phyloP scores from a whole-genome alignment of 2,113 vertebrate species.

The Macquaria ambigua region DNA sequence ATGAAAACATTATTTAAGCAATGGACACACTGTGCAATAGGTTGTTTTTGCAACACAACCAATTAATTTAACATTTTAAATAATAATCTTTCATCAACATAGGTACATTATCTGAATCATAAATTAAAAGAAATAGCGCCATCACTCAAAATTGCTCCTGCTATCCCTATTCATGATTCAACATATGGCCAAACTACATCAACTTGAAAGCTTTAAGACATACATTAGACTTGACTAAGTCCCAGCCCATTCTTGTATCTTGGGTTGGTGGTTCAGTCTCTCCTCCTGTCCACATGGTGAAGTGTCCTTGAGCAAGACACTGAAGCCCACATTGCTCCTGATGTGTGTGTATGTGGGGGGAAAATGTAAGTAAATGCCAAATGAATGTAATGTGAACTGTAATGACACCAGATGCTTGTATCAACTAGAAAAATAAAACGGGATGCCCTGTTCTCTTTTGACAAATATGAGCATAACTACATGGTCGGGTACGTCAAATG shows the following conservation, averaged over 20 bases:
- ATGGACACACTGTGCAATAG: not conserved
- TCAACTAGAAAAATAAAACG: no score
- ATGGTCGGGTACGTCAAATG: not conserved
- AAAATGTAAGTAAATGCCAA: no score
- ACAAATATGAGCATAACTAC: not conserved
- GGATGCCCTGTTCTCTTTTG: not conserved
- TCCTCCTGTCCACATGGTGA: no score
- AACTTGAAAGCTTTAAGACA: conserved; percentile 17
- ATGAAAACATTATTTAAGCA: not conserved
- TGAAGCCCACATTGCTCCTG: no score
- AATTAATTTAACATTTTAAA: not conserved
- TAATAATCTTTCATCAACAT: not conserved
- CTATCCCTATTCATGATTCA: conserved; percentile 14
- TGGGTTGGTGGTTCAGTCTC: not conserved
- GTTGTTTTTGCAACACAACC: not conserved
- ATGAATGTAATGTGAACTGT: no score
- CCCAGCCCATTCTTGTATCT: not conserved
- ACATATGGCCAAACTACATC: conserved; percentile 6
- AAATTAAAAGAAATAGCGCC: conserved; percentile 4
- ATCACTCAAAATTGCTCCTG: not conserved
- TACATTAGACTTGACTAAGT: not conserved
- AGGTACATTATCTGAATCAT: not conserved
- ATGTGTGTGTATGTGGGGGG: no score
- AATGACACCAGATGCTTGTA: no score
- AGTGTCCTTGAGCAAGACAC: no score